phyloP scores from a whole-genome alignment of 2,888 invertebrate species.

The Palloptera scutellata region DNA sequence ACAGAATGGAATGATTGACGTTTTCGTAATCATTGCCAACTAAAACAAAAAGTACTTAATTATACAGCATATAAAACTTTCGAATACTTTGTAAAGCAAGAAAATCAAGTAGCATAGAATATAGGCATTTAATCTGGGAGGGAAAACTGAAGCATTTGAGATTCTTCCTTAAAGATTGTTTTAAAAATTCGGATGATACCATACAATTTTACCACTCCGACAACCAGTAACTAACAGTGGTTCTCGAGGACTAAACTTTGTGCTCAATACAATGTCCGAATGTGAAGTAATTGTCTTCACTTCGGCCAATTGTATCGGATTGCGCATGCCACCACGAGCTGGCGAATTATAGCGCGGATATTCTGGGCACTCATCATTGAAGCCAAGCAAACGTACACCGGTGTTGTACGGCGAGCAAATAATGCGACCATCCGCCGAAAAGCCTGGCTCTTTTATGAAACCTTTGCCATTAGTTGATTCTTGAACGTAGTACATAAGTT shows the following conservation, averaged over 20 bases:
- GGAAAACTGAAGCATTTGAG: no score
- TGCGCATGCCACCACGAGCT: slow-evolving; percentile 65
- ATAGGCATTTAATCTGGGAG: no score
- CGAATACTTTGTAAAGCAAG: no score
- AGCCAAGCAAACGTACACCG: slow-evolving; percentile 85
- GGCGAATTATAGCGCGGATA: slow-evolving; percentile 65
- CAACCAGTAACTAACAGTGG: slow-evolving; percentile 90
- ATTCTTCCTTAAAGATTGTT: slow-evolving; percentile 4
- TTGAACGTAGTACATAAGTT: slow-evolving; percentile 83
- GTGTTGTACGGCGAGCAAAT: slow-evolving; percentile 90
- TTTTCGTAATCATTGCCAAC: no score
- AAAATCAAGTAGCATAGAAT: no score
- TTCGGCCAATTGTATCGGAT: slow-evolving; percentile 67
- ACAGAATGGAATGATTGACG: no score
- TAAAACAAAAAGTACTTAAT: no score
- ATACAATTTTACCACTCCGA: slow-evolving; percentile 85
- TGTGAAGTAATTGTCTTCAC: slow-evolving; percentile 77
- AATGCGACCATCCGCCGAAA: slow-evolving; percentile 87
- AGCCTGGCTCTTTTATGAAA: slow-evolving; percentile 92
- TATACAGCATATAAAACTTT: no score
- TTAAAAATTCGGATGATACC: slow-evolving; percentile 79
- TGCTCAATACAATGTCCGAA: slow-evolving; percentile 84
- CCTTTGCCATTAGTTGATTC: slow-evolving; percentile 91
- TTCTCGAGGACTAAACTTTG: slow-evolving; percentile 88
- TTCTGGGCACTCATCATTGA: slow-evolving; percentile 80